A percentile compares a stretch with the other conserved stretches of the same genome.
phyloP scores from a whole-genome alignment of 2,888 invertebrate species.

The Rotaria socialis region DNA sequence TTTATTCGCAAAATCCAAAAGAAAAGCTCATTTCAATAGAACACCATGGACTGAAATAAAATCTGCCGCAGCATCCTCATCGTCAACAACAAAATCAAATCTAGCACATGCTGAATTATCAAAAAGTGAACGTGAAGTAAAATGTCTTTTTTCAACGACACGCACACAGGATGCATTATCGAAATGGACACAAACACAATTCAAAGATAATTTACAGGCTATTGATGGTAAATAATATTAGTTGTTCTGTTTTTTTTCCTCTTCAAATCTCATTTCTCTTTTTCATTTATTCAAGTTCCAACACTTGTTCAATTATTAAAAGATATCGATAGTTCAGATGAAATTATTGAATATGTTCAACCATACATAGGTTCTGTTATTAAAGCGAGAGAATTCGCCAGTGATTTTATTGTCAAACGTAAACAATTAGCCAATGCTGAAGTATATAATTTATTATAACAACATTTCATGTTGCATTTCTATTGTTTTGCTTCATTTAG shows the following conservation, averaged over 20 bases:
- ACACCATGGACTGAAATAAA: slow-evolving; percentile 35
- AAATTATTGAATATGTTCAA: slow-evolving; percentile 33
- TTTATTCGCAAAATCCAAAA: too few species aligned
- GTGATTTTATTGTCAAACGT: background rate
- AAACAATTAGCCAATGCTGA: slow-evolving; percentile 32
- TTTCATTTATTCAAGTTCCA: background rate
- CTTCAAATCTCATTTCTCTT: background rate
- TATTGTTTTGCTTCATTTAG: background rate
- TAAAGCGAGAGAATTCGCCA: slow-evolving; percentile 12
- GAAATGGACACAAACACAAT: slow-evolving; percentile 29
- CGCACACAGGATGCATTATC: slow-evolving; percentile 8
- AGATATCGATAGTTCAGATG: slow-evolving; percentile 23
- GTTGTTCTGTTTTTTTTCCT: too few species aligned
- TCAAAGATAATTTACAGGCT: slow-evolving; percentile 29
- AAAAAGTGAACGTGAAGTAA: slow-evolving; percentile 22
- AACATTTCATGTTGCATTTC: background rate
- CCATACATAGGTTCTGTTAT: slow-evolving; percentile 8
- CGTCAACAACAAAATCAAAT: background rate
- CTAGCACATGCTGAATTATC: background rate
- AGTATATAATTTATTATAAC: background rate
- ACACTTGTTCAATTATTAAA: slow-evolving; percentile 29
- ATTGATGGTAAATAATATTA: background rate
- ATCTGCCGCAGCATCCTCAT: background rate
- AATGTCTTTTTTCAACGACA: background rate
- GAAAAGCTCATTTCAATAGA: background rate